These are phyloP conservation scores for Caenorhabditis sulstoni DNA, from an alignment of 2,888 invertebrate genomes.

Conservation along the genomic window DNA sequence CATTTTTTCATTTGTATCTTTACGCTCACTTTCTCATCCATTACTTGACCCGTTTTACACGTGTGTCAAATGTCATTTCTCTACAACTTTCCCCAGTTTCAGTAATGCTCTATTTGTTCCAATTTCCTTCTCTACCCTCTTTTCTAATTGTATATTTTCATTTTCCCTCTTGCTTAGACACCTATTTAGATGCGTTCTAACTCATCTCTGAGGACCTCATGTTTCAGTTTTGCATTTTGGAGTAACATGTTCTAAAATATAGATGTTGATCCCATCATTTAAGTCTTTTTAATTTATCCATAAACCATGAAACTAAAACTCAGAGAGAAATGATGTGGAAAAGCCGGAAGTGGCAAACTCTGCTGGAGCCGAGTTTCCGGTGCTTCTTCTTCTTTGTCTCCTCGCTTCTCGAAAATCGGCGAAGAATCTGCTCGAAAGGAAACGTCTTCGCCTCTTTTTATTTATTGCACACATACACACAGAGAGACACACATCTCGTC, in stretches of 20 bases:
- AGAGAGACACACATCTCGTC: conserved; percentile 1
- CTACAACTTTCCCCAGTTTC: conserved; percentile 42
- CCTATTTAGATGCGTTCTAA: conserved; percentile 55
- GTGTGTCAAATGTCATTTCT: conserved; percentile 50
- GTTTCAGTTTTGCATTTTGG: conserved; percentile 45
- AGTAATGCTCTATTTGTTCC: neutral
- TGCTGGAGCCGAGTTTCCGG: conserved; percentile 24
- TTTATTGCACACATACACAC: conserved; percentile 34
- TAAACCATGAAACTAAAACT: conserved; percentile 33
- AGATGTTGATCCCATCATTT: conserved; percentile 44
- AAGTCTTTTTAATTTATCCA: conserved; percentile 46
- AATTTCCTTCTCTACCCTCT: neutral
- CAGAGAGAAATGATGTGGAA: conserved; percentile 5
- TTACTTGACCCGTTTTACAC: conserved; percentile 44
- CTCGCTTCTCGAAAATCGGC: conserved; percentile 8
- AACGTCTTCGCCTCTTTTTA: conserved; percentile 10
- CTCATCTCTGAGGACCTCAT: conserved; percentile 52
- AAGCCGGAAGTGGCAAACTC: conserved; percentile 24
- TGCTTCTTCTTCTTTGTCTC: neutral
- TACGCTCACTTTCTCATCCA: conserved; percentile 8
- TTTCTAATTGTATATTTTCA: conserved; percentile 25
- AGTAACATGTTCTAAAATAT: conserved; percentile 48
- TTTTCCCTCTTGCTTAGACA: conserved; percentile 32
- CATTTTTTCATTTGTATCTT: conserved; percentile 12
- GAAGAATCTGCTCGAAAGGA: neutral